Base-by-base conservation (phyloP, 2,113 vertebrate genomes). In the Zapornia atra region DNA sequence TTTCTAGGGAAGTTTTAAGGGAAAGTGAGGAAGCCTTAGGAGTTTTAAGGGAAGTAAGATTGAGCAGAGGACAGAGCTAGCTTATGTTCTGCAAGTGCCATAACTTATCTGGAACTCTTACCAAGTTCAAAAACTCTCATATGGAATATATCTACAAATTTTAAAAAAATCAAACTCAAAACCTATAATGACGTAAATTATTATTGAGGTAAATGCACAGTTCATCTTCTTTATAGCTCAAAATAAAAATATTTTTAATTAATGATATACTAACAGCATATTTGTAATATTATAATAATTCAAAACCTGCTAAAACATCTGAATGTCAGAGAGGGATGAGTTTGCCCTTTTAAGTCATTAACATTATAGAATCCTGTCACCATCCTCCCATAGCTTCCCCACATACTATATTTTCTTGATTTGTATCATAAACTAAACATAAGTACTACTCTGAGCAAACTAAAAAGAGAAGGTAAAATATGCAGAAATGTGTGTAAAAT, bases 371-470 rank as follows among this genome's bases (percentile, higher is more conserved):
- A 57, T 60, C 4, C n/a, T 31, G 15, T n/a, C 25, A 64, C 5
- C 6, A 3, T 75, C 6, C 12, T 77, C 6, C 28, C 4, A 1
- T 46, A 46, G 36, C 1, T 13, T 53, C 31, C n/a, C 8, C 16
- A 46, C 8, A 18, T 44, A 28, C 4, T 90, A 10, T 20, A 40
- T 71, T 38, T 56, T 80, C 48, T 80, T 82, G 51, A 85, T 51
- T 68, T 63, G 46, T 15, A 13, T 60, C 19, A 50, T 76, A 72
- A 86, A 59, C 3, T n/a, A 68, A 53, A 92, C 42, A 6, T 8
- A 61, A 34, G 6, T 72, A 13, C 11, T 63, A 31, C 17, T 57
- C 34, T 33, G 11, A 38, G 18, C 19, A 73, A 84, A 42, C 2
- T 19, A 59, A 51, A 87, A 86, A 28, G 3, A 57, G 10, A 78